Evolutionary conservation across 2,797 vertebrate species (phyloP).

Genomic region (Protosalanx chinensis): DNA sequence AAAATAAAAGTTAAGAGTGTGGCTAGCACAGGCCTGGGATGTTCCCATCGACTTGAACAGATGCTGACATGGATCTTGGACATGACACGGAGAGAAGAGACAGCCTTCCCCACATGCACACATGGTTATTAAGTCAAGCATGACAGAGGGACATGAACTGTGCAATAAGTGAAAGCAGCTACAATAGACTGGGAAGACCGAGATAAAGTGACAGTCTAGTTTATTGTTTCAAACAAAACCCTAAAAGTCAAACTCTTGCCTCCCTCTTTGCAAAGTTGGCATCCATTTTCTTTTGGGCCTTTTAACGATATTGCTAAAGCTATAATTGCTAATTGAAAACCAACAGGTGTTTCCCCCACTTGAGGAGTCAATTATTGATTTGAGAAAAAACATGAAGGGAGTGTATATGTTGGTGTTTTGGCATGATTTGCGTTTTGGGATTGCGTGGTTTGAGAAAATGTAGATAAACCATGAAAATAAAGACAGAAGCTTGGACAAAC

Average conservation of each 20-base stretch:
- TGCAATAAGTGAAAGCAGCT: constrained; percentile 12
- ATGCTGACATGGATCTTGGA: background rate
- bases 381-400: too few species aligned
- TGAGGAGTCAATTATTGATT: too few species aligned
- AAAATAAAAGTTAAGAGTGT: too few species aligned
- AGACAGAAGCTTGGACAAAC: background rate
- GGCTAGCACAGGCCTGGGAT: background rate
- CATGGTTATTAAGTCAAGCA: background rate
- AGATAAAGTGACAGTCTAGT: background rate
- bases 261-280: too few species aligned
- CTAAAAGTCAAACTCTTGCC: too few species aligned
- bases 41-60: background rate
- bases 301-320: too few species aligned
- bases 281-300: too few species aligned
- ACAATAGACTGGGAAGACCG: constrained; percentile 12
- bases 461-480: background rate
- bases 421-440: background rate
- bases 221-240: background rate
- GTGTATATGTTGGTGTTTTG: too few species aligned
- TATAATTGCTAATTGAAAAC: too few species aligned
- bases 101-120: constrained; percentile 7
- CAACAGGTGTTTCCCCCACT: too few species aligned
- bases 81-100: background rate
- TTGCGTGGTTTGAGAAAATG: background rate
- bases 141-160: background rate